phyloP scores from a whole-genome alignment of 2,797 vertebrate species.

The Sebastes diploproa region DNA sequence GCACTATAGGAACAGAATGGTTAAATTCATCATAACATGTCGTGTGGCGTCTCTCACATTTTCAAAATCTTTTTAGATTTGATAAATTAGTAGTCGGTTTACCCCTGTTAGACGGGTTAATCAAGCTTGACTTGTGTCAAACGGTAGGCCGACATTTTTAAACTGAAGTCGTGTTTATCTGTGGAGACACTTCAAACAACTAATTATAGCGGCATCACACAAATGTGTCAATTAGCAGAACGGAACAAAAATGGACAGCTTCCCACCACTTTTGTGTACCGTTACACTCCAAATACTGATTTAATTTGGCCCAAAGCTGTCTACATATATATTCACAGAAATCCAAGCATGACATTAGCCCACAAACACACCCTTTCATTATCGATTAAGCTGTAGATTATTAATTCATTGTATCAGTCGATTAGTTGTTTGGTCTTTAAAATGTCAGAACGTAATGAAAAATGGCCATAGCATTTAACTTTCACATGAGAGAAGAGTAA shows the following conservation, averaged over 20 bases:
- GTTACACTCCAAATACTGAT: not conserved
- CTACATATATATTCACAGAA: not conserved
- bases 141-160: too few species aligned
- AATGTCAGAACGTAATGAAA: not conserved
- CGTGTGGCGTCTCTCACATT: too few species aligned
- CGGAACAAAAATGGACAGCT: too few species aligned
- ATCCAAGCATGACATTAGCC: not conserved
- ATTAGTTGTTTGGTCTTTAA: not conserved
- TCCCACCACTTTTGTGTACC: too few species aligned
- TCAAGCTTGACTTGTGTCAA: not conserved
- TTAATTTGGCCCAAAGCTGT: constrained; percentile 15
- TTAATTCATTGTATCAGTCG: not conserved
- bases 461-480: not conserved
- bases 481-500: not conserved
- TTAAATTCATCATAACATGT: too few species aligned
- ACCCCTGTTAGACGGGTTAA: not conserved
- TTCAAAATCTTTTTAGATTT: too few species aligned
- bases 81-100: not conserved
- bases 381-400: not conserved
- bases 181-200: too few species aligned
- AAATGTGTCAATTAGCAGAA: too few species aligned
- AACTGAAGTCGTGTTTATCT: too few species aligned
- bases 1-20: too few species aligned
- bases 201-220: too few species aligned
- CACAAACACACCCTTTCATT: not conserved